A percentile compares a stretch with the other conserved stretches of the same genome.
Evolutionary conservation across 2,888 invertebrate genomes (phyloP).

Genomic region (Leptinotarsa tumamoca): DNA sequence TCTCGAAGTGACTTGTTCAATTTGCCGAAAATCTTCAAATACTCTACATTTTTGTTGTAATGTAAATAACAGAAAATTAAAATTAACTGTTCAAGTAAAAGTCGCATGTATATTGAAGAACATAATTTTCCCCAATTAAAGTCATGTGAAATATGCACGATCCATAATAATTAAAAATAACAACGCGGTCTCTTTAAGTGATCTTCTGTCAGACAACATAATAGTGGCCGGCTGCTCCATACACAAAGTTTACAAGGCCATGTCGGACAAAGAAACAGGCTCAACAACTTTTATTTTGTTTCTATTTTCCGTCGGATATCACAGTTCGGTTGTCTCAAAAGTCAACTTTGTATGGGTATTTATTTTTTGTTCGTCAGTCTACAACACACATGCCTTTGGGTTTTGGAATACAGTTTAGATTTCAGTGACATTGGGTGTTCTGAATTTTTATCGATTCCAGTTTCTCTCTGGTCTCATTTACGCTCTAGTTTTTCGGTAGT

Average conservation of each 20-base stretch:
- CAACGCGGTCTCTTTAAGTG: neutral
- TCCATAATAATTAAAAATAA: neutral
- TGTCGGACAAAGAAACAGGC: constrained; percentile 10
- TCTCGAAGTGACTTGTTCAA: no score
- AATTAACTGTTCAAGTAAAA: no score
- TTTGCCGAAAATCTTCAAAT: no score
- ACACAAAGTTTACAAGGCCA: constrained; percentile 7
- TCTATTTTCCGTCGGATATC: constrained; percentile 4
- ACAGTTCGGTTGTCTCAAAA: neutral
- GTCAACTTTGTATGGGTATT: neutral
- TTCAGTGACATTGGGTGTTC: neutral
- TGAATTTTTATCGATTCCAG: no score
- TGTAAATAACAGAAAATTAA: no score
- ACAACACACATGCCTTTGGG: constrained; percentile 1
- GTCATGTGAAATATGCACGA: neutral
- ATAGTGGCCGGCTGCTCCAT: neutral
- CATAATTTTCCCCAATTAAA: no score
- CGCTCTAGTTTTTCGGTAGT: no score
- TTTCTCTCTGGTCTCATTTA: no score
- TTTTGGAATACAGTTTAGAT: neutral
- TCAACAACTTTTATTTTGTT: constrained; percentile 11
- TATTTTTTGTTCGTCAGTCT: neutral
- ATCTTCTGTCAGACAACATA: neutral
- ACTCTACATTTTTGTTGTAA: no score
- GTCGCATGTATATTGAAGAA: no score